Base-by-base conservation (phyloP, 2,888 invertebrate species). In the Amblyjoppa proteus region DNA sequence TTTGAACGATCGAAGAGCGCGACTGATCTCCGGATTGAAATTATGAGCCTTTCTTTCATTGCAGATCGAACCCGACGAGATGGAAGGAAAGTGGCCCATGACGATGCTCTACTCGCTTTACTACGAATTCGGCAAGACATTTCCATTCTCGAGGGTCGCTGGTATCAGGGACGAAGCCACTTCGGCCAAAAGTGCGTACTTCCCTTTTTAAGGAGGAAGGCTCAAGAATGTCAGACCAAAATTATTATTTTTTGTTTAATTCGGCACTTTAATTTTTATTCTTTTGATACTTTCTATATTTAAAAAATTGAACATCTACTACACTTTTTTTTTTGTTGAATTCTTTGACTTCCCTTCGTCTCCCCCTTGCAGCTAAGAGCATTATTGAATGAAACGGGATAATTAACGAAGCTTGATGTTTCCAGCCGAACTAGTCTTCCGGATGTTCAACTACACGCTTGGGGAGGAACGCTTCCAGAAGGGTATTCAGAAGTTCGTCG, bases 361-460 rank as follows among this genome's bases (percentile, higher is more conserved):
- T 34, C 34, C 34, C 34, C 11, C 41, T 11, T 41, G 11, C 41
- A 11, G 11, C 11, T 41, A 11, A 41, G 41, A 11, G 9, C 41
- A 41, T 41, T 41, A 41, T 41, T 11, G 41, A 41, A 41, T 41
- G 7, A 41, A 41, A 9, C 11, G 2, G 41, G 41, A 11, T 2
- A 41, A 41, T 41, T 9, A 41, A 38, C 45, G 34, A 51, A 76
- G 38, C 20, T 64, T 81, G 58, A 66, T 66, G n/a, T 49, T 86
- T 88, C 16, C 87, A 93, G 93, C 96, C 1, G 97, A 97, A 91
- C 94, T 97, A 51, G 95, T 98, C 11, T 97, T 99, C 93, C 95
- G 98, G 41, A 99, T 99, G 98, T 96, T 99, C 91, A 97, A 98
- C 92, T 97, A 97, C 89, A 97, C 98, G 0, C 94, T 98, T 7